Conservation (phyloP, 53 echinoderm and acorn worm species). For the Henricia sp. region DNA sequence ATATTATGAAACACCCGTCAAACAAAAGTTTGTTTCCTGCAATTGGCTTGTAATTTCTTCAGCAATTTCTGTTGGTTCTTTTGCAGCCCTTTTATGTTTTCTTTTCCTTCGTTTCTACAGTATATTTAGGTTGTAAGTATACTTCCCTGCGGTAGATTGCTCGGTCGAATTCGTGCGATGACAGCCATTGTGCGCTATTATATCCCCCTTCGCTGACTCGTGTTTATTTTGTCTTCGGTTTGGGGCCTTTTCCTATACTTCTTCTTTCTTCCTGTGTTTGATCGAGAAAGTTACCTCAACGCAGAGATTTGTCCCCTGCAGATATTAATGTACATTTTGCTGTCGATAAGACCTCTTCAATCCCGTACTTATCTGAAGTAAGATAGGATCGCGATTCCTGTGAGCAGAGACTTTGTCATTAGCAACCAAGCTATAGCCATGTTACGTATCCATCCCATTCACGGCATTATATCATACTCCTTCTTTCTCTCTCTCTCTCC, state of each 20-base stretch:
- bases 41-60: too few species aligned
- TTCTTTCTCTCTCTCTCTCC: background rate
- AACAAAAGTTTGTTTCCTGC: too few species aligned
- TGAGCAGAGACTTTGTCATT: conserved; percentile 23
- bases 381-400: conserved; percentile 38
- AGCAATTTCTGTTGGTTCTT: too few species aligned
- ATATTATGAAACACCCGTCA: too few species aligned
- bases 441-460: background rate
- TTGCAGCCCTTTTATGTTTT: too few species aligned
- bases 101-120: too few species aligned
- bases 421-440: background rate
- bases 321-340: conserved; percentile 42
- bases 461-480: background rate
- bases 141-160: too few species aligned
- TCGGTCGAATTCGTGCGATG: too few species aligned
- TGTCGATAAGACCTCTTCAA: conserved; percentile 26
- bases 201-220: too few species aligned
- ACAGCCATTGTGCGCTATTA: too few species aligned
- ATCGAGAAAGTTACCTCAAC: background rate
- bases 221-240: background rate
- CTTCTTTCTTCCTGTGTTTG: conserved; percentile 9
- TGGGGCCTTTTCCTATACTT: background rate
- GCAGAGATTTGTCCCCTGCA: conserved; percentile 34
- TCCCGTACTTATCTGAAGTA: conserved; percentile 25
- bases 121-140: too few species aligned